phyloP scores from a whole-genome alignment of 2,888 invertebrate species.

The Argyresthia albistria region DNA sequence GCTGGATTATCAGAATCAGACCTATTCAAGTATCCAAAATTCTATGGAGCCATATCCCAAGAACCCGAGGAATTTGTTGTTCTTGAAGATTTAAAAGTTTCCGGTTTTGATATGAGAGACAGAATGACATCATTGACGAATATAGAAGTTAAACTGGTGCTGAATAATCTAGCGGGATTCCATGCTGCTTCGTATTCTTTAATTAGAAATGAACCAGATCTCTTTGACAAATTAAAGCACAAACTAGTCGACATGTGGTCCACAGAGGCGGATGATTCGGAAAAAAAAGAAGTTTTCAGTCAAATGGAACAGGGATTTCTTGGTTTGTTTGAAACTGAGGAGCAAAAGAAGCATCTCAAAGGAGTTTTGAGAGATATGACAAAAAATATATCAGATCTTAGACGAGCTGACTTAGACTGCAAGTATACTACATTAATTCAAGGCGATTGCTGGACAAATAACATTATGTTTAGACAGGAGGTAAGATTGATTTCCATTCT shows the following conservation, averaged over 20 bases:
- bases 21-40: not conserved
- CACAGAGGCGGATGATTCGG: too few relatives aligned
- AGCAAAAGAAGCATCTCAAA: not conserved
- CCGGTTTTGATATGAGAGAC: not conserved
- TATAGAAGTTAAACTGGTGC: not conserved
- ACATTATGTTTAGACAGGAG: constrained; percentile 1
- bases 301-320: not conserved
- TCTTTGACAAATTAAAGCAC: not conserved
- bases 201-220: not conserved
- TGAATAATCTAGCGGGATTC: not conserved
- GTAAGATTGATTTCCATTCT: not conserved
- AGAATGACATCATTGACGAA: not conserved
- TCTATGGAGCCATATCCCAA: not conserved
- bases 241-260: not conserved
- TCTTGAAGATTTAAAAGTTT: not conserved
- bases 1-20: not conserved
- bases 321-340: not conserved
- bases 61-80: not conserved
- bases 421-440: not conserved
- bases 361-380: not conserved
- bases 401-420: not conserved
- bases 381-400: not conserved
- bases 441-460: constrained; percentile 6
- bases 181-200: not conserved
- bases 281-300: not conserved